Evolutionary conservation across 2,113 vertebrate species (phyloP), one percentile per base, ranked within the genome.

Genomic region (Bubo scandiacus): DNA sequence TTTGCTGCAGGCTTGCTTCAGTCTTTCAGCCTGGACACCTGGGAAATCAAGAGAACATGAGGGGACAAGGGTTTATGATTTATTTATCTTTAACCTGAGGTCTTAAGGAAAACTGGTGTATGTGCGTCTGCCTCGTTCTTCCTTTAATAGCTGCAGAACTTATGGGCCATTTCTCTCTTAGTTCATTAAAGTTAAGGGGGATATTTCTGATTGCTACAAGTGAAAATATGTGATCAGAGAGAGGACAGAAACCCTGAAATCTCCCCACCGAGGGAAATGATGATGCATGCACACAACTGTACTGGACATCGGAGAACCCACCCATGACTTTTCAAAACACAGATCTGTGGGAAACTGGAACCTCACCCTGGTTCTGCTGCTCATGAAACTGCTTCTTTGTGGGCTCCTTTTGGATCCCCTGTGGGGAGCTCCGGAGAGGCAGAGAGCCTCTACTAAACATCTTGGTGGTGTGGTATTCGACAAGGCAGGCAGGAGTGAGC

Each of bases 391-490:
- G 12, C 10, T 47, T 27, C 15, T 63, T 47, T 65, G 40, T 10
- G 42, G n/a, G 42, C 12, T 77, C 18, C 4, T 42, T 77, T 38
- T 40, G 51, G 62, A 45, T 17, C 27, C 54, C 15, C 2, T 1
- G 1, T 34, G 45, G 62, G 62, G 58, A 78, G 21, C 21, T 14
- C 40, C 0, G 2, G 49, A 29, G 65, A 38, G 30, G n/a, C 30
- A 34, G 58, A 1, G 2, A 63, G 18, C 15, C 22, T 57, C 81
- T 57, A 71, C 45, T 22, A 0, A 61, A 22, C 26, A 12, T 2
- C 70, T n/a, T 1, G 0, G 36, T 20, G 22, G 22, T 9, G 2
- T 10, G 26, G 27, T 5, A 10, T 5, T 18, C 2, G 14, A 4
- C 5, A 8, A 15, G 34, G 54, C 42, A 54, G 26, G 42, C 18